A percentile compares a stretch with the other conserved stretches of the same genome.
Evolutionary conservation across 1,140 invertebrate species (phyloP).

Genomic region (Atta colombica): DNA sequence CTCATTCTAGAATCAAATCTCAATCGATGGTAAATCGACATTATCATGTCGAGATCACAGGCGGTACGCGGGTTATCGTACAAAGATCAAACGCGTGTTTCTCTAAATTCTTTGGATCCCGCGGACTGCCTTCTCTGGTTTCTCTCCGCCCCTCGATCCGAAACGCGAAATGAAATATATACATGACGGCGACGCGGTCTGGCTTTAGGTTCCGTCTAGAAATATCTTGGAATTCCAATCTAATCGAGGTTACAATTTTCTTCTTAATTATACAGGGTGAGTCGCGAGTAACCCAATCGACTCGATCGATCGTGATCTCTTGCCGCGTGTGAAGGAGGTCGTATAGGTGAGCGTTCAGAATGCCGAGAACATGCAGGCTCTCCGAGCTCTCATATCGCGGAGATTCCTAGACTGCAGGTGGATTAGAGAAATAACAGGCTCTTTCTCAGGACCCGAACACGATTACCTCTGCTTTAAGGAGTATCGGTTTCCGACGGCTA

Average conservation of each 20-base stretch:
- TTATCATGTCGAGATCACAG: conserved; percentile 40
- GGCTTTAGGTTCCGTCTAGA: conserved; percentile 5
- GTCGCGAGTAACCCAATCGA: conserved; percentile 34
- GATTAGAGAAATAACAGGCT: conserved; percentile 67
- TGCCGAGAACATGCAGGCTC: conserved; percentile 38
- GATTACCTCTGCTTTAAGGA: conserved; percentile 55
- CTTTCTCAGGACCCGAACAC: conserved; percentile 57
- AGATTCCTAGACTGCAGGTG: conserved; percentile 64
- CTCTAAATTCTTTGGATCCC: conserved; percentile 42
- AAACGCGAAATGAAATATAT: conserved; percentile 39
- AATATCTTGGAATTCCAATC: conserved; percentile 58
- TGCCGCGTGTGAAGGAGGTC: conserved; percentile 44
- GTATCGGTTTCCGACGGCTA: conserved; percentile 72
- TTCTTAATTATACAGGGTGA: conserved; percentile 54
- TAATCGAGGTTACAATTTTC: conserved; percentile 57
- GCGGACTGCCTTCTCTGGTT: neutral
- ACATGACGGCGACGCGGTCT: conserved; percentile 22
- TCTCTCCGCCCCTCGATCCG: conserved; percentile 7
- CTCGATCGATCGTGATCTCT: conserved; percentile 61
- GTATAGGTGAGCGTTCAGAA: conserved; percentile 50
- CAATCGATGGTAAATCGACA: conserved; percentile 45
- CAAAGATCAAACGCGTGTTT: conserved; percentile 56
- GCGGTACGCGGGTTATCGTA: conserved; percentile 32
- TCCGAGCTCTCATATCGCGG: conserved; percentile 54
- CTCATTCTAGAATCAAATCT: conserved; percentile 54